Percentiles rank a stretch among this genome's conserved stretches.
Conservation (phyloP, 2,797 vertebrate genomes). For the Danio kyathit region DNA sequence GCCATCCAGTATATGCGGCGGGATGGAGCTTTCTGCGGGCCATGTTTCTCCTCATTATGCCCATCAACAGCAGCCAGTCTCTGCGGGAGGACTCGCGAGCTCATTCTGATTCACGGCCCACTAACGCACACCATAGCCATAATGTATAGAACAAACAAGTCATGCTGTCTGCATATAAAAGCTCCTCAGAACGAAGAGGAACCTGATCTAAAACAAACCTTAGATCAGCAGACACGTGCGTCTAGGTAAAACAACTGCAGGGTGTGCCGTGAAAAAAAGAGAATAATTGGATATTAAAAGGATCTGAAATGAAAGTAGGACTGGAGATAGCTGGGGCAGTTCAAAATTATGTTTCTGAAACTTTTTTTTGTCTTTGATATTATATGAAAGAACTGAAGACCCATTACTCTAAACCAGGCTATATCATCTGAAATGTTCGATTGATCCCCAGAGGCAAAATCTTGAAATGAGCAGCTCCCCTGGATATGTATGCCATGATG, state of each 20-base stretch:
- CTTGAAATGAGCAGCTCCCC: slow-evolving; percentile 42
- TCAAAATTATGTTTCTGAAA: slow-evolving; percentile 23
- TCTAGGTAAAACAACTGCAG: slow-evolving; percentile 26
- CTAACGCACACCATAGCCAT: slow-evolving; percentile 24
- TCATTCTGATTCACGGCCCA: slow-evolving; percentile 50
- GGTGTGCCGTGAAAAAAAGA: background rate
- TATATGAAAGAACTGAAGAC: slow-evolving; percentile 21
- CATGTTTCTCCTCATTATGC: slow-evolving; percentile 81
- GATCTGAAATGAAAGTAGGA: slow-evolving; percentile 27
- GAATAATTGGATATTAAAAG: slow-evolving; percentile 45
- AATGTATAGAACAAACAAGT: slow-evolving; percentile 46
- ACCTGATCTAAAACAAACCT: slow-evolving; percentile 18
- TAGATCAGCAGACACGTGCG: background rate
- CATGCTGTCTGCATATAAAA: slow-evolving; percentile 35
- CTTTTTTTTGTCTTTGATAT: slow-evolving; percentile 28
- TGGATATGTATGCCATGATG: slow-evolving; percentile 36
- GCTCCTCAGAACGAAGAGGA: slow-evolving; percentile 1
- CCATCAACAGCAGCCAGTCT: slow-evolving; percentile 71
- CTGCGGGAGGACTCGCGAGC: slow-evolving; percentile 34
- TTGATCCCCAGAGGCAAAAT: slow-evolving; percentile 43
- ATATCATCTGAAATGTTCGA: slow-evolving; percentile 37
- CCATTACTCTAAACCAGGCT: slow-evolving; percentile 28
- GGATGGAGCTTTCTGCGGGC: slow-evolving; percentile 72
- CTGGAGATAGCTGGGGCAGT: background rate
- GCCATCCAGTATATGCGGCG: slow-evolving; percentile 70